Evolutionary conservation across 2,888 invertebrate species (phyloP).

Genomic region (Vannuccia rotundouncinata): DNA sequence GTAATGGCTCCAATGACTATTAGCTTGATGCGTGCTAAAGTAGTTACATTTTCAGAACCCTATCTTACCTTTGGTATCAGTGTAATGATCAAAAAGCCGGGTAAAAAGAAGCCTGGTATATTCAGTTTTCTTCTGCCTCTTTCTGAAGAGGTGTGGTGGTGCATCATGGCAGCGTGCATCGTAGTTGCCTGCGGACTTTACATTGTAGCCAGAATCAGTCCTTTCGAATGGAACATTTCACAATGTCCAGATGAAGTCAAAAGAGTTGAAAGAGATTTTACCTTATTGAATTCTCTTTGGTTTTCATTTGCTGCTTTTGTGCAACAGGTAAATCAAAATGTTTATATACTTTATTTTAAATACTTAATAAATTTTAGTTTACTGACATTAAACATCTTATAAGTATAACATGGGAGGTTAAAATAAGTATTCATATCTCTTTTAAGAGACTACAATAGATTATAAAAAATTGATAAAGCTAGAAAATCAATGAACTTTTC

Average conservation of each 20-base stretch:
- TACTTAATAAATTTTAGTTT: background rate
- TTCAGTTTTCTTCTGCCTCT: constrained; percentile 40
- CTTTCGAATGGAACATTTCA: constrained; percentile 38
- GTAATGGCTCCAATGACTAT: constrained; percentile 39
- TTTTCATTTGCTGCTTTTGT: constrained; percentile 41
- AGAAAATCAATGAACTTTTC: too few relatives aligned
- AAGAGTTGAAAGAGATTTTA: constrained; percentile 29
- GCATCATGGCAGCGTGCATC: constrained; percentile 36
- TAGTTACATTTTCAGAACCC: constrained; percentile 38
- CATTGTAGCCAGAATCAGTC: constrained; percentile 36
- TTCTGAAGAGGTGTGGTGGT: constrained; percentile 26
- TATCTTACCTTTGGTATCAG: constrained; percentile 40
- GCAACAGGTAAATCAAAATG: constrained; percentile 33
- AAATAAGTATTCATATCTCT: too few relatives aligned
- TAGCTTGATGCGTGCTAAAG: constrained; percentile 32
- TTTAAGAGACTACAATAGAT: too few relatives aligned
- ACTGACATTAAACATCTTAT: too few relatives aligned
- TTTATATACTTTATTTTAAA: background rate
- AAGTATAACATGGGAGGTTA: too few relatives aligned
- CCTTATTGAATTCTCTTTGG: constrained; percentile 38
- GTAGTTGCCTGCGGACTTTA: constrained; percentile 34
- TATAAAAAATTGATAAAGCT: too few relatives aligned
- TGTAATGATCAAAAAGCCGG: constrained; percentile 40
- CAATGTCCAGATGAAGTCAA: constrained; percentile 18
- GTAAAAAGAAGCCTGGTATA: constrained; percentile 39